Evolutionary conservation across 1,140 invertebrate species (phyloP), one percentile per base, ranked within the genome.

Genomic region (Hestina assimilis): DNA sequence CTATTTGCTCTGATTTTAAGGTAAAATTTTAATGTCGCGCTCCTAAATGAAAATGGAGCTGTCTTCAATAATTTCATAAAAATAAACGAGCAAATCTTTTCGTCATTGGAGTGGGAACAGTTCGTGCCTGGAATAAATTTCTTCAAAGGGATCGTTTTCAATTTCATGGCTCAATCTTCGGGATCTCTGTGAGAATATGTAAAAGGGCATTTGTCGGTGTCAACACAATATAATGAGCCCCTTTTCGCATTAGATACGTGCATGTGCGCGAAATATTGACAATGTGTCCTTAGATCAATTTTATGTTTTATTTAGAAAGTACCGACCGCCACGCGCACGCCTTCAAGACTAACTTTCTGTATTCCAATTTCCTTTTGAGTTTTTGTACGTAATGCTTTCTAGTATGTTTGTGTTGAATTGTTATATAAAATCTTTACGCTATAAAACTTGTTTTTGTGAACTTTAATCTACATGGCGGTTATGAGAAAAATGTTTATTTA

Each of bases 91-190:
- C 75, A 87, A 85, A 85, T 85, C 79, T 83, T 65, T 70, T 84
- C 77, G 66, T 74, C 72, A 72, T 64, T 70, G 71, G 73, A 79
- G 80, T 81, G 79, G 72, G 78, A 80, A 72, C 77, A 79, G 83
- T 82, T 84, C 84, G 84, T 87, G 84, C 82, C 63, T 79, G 64
- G 84, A 87, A 87, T 87, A 85, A 87, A 87, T 87, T 85, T 83
- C 82, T 85, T 82, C 84, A 84, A 83, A 87, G 81, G 79, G 83
- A 84, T 87, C 81, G 83, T 87, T 87, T 87, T 87, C 83, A 87
- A 87, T 87, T 87, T 84, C 83, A 87, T 82, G 81, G 83, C 83
- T 87, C 83, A 84, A 87, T 87, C 83, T 87, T 87, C 78, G 79
- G 80, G 77, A 87, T 87, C 83, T 84, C 72, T 72, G 69, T 72